Evolutionary conservation across 2,888 invertebrate species (phyloP).

Genomic region (Emesis furor): DNA sequence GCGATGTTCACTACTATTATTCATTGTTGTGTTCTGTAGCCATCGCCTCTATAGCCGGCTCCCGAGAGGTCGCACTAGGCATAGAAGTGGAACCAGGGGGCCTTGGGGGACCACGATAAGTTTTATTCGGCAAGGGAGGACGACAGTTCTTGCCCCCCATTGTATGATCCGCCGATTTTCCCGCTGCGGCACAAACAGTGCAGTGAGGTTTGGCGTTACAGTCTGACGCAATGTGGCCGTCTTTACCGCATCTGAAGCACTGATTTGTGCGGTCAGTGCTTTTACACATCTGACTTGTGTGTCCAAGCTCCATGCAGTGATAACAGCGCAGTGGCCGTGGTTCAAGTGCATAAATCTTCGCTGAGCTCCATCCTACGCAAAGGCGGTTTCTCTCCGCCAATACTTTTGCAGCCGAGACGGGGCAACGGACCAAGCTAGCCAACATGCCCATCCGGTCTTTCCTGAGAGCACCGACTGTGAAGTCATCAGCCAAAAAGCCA

Average conservation of each 20-base stretch:
- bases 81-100: no score
- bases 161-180: background rate
- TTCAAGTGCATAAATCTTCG: background rate
- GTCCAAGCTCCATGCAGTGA: conserved; percentile 23
- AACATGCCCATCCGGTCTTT: background rate
- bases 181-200: conserved; percentile 18
- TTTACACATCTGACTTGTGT: background rate
- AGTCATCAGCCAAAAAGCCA: no score
- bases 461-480: background rate
- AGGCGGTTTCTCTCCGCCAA: conserved; percentile 8
- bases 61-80: background rate
- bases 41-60: background rate
- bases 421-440: background rate
- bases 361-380: conserved; percentile 20
- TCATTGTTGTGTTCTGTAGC: background rate
- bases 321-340: background rate
- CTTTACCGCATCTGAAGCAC: background rate
- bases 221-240: background rate
- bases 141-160: conserved; percentile 1
- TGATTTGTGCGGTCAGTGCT: background rate
- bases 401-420: background rate
- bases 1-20: background rate
- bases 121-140: background rate
- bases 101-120: background rate
- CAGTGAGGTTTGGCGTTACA: conserved; percentile 23